Evolutionary conservation across 2,113 vertebrate species (phyloP).

Genomic region (Chionodraco myersi): DNA sequence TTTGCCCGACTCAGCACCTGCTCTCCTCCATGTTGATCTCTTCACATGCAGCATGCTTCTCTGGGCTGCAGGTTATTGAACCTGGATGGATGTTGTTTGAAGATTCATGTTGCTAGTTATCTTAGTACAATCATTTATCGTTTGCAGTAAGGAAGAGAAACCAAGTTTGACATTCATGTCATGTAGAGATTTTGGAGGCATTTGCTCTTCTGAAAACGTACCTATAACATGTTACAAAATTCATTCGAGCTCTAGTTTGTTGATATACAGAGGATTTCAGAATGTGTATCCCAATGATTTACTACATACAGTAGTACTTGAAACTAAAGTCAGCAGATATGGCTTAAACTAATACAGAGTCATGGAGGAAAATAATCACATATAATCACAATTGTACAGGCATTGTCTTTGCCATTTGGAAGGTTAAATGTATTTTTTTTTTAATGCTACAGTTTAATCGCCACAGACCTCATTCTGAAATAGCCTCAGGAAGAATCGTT

Average conservation of each 20-base stretch:
- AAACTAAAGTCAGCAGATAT: neutral
- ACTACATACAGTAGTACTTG: neutral
- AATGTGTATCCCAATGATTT: neutral
- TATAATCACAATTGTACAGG: neutral
- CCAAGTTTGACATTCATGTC: neutral
- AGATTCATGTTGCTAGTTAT: neutral
- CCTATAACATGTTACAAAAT: neutral
- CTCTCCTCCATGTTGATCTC: neutral
- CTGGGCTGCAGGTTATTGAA: neutral
- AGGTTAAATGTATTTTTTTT: neutral
- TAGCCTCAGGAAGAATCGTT: neutral
- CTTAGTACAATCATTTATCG: neutral
- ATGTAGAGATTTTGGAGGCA: too few species aligned
- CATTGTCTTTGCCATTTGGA: neutral
- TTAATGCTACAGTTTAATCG: neutral
- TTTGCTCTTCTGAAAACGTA: too few species aligned
- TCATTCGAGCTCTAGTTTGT: neutral
- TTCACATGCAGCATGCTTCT: neutral
- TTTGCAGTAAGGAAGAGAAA: neutral
- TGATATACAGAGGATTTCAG: neutral
- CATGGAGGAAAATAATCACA: neutral
- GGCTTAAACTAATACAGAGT: neutral
- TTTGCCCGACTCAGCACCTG: constrained; percentile 42
- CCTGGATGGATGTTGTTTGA: neutral
- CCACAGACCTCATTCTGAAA: neutral